These are phyloP conservation scores for Diogma glabrata DNA, from an alignment of 2,888 invertebrate species.

Conservation along the genomic window DNA sequence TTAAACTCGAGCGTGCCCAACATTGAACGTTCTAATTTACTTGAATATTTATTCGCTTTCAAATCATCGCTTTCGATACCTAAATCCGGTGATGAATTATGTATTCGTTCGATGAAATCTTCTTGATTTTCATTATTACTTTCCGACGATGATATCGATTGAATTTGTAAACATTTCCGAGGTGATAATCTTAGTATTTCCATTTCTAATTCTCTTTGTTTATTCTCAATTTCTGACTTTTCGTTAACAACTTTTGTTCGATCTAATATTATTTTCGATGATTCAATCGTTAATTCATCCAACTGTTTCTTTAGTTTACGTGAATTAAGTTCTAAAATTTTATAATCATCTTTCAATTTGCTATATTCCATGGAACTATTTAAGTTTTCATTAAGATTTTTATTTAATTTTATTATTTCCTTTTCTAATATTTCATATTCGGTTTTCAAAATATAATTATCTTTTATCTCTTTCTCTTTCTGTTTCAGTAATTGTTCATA, in stretches of 20 bases:
- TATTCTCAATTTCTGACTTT: slow-evolving; percentile 28
- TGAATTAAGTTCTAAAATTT: slow-evolving; percentile 37
- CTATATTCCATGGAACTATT: slow-evolving; percentile 26
- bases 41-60: slow-evolving; percentile 15
- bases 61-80: slow-evolving; percentile 74
- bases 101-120: not conserved
- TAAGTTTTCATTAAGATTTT: slow-evolving; percentile 28
- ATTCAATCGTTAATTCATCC: slow-evolving; percentile 59
- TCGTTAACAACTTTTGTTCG: slow-evolving; percentile 62
- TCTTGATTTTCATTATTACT: slow-evolving; percentile 3
- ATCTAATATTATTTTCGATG: slow-evolving; percentile 61
- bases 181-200: slow-evolving; percentile 22
- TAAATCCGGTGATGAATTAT: slow-evolving; percentile 66
- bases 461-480: slow-evolving; percentile 33
- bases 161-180: not conserved
- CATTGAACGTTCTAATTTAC: slow-evolving; percentile 29
- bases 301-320: slow-evolving; percentile 51
- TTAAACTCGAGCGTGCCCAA: slow-evolving; percentile 38
- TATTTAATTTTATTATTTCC: slow-evolving; percentile 22
- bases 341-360: slow-evolving; percentile 4
- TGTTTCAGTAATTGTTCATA: slow-evolving; percentile 22
- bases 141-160: slow-evolving; percentile 2
- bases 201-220: slow-evolving; percentile 22
- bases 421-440: slow-evolving; percentile 41
- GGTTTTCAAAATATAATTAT: slow-evolving; percentile 23